phyloP scores from a whole-genome alignment of 2,797 vertebrate species.

The Paedocypris micromegethes region DNA sequence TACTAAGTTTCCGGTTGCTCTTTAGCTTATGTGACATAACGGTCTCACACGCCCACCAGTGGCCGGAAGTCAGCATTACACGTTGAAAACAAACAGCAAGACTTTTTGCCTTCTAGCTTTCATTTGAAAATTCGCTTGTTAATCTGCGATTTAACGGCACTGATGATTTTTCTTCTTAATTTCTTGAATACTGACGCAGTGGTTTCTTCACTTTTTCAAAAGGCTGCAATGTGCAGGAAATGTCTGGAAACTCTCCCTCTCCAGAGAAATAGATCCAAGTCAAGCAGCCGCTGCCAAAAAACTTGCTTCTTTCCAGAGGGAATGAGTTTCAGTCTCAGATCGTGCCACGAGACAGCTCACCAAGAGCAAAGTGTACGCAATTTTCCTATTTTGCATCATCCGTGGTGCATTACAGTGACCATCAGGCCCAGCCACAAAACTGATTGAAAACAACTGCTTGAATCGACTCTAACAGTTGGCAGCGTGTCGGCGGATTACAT shows the following conservation, averaged over 20 bases:
- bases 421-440: slow-evolving; percentile 30
- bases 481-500: too few species aligned
- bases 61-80: slow-evolving; percentile 12
- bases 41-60: slow-evolving; percentile 35
- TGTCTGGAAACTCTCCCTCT: slow-evolving; percentile 38
- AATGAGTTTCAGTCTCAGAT: slow-evolving; percentile 40
- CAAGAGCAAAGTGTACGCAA: slow-evolving; percentile 45
- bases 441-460: slow-evolving; percentile 43
- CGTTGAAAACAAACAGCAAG: not conserved
- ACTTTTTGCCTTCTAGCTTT: too few species aligned
- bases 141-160: not conserved
- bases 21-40: slow-evolving; percentile 6
- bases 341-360: slow-evolving; percentile 35
- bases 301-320: slow-evolving; percentile 40
- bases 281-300: slow-evolving; percentile 41
- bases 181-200: too few species aligned
- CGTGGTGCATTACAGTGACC: slow-evolving; percentile 38
- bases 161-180: too few species aligned
- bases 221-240: slow-evolving; percentile 16
- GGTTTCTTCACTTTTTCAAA: slow-evolving; percentile 20
- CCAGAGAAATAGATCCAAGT: slow-evolving; percentile 33
- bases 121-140: not conserved
- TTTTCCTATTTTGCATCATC: slow-evolving; percentile 43
- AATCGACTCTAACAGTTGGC: slow-evolving; percentile 22
- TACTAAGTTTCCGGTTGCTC: too few species aligned